These are phyloP conservation scores for Carassius gibelio DNA, from an alignment of 2,113 vertebrate species.

Conservation along the genomic window DNA sequence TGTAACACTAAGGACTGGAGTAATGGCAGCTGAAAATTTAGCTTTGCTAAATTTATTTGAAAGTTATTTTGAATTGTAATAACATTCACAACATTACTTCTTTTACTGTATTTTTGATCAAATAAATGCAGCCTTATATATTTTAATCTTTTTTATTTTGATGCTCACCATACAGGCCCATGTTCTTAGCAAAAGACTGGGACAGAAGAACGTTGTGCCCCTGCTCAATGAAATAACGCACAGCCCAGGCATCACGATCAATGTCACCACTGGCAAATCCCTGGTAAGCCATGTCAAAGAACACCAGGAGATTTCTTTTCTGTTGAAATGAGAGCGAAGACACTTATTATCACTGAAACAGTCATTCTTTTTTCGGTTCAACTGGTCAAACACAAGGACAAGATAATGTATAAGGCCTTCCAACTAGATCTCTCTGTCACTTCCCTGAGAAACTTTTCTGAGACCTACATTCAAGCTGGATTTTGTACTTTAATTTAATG, in stretches of 20 bases:
- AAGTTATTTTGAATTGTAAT: neutral
- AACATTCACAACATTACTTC: neutral
- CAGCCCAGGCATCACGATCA: slow-evolving; percentile 92
- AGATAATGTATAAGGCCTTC: neutral
- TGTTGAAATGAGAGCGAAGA: slow-evolving; percentile 58
- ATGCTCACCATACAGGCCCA: slow-evolving; percentile 95
- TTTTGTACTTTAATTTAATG: slow-evolving; percentile 21
- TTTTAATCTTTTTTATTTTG: no score
- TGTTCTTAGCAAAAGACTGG: slow-evolving; percentile 98
- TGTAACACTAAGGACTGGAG: no score
- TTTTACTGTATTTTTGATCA: neutral
- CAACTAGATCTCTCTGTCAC: neutral
- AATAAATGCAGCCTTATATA: neutral
- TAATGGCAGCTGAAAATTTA: no score
- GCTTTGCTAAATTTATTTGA: no score
- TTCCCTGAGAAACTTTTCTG: neutral
- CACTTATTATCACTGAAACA: neutral
- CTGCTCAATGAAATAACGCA: slow-evolving; percentile 93
- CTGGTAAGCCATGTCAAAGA: slow-evolving; percentile 66
- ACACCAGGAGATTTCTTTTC: slow-evolving; percentile 91
- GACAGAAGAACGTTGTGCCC: slow-evolving; percentile 88
- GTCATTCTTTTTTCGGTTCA: neutral
- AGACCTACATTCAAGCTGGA: neutral
- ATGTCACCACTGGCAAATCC: slow-evolving; percentile 97
- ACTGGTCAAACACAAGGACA: slow-evolving; percentile 7